Base-by-base conservation (phyloP, 2,797 vertebrate genomes). In the Sitta carolinensis region DNA sequence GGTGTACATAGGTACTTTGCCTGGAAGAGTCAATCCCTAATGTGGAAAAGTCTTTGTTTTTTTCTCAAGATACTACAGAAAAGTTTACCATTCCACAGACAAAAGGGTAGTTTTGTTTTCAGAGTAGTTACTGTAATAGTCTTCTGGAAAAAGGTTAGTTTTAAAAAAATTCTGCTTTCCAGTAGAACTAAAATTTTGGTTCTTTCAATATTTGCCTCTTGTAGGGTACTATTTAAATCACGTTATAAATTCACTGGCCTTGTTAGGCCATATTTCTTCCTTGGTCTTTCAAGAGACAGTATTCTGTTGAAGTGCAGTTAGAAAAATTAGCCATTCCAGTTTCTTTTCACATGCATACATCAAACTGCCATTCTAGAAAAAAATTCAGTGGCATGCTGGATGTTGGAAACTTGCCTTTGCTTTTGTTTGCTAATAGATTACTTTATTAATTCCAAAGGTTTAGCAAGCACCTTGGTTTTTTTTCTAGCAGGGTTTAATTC, bases 341-440 rank as follows among this genome's bases (percentile, higher is more conserved):
- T 94, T 68, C 48, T 95, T 97, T 94, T 90, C 32, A 34, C 2
- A 3, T 64, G 22, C 36, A 45, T 96, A 89, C 42, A 95, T 93
- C 89, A 92, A 95, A 87, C 86, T 82, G 69, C 62, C 47, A 29
- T 85, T 94, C 79, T 84, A 52, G 50, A 55, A 82, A 94, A 94
- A 17, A 87, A 85, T 91, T 95, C 42, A 73, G 64, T 95, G 75
- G 63, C 27, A 26, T 59, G 63, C 77, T 85, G 77, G 66, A 64
- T 89, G 68, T 72, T 92, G 75, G 61, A 95, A 96, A 94, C 61
- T 68, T 94, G 67, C 88, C 74, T 94, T 69, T 91, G 84, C 74
- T 95, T 97, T 96, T 96, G 84, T 95, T 92, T 91, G 68, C 80
- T 68, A 83, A 67, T 50, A 88, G 66, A 91, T 93, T 81, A 59